These are phyloP conservation scores for Podotricha telesiphe DNA, from an alignment of 2,888 invertebrate genomes.

Conservation along the genomic window DNA sequence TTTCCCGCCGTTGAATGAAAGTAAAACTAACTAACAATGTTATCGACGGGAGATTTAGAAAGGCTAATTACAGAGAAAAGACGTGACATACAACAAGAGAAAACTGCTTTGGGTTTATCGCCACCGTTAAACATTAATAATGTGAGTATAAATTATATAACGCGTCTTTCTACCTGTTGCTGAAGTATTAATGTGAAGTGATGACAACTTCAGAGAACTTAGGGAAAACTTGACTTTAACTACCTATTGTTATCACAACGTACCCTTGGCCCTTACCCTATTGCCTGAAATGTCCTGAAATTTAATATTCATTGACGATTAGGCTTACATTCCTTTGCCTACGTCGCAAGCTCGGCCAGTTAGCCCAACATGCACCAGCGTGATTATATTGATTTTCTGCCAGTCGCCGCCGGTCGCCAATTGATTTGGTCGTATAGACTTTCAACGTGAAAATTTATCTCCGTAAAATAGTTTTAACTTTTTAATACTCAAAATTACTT, in stretches of 20 bases:
- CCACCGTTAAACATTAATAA: constrained; percentile 40
- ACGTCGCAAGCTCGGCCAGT: constrained; percentile 34
- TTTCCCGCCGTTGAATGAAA: constrained; percentile 56
- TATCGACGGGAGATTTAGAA: constrained; percentile 71
- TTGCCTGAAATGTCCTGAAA: neutral
- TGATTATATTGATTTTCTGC: constrained; percentile 36
- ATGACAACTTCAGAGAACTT: no score
- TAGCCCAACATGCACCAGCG: constrained; percentile 8
- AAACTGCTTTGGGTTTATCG: constrained; percentile 61
- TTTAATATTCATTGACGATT: neutral
- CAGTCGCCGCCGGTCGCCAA: constrained; percentile 38
- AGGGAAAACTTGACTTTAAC: constrained; percentile 33
- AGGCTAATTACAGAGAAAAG: constrained; percentile 74
- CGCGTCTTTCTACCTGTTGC: constrained; percentile 43
- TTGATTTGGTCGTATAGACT: constrained; percentile 32
- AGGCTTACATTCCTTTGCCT: constrained; percentile 1
- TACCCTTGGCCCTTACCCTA: neutral
- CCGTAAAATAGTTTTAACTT: constrained; percentile 4
- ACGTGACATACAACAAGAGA: constrained; percentile 74
- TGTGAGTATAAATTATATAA: constrained; percentile 50
- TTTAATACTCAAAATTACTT: neutral
- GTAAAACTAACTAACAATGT: constrained; percentile 64
- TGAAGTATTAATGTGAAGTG: constrained; percentile 14
- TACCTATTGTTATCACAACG: neutral
- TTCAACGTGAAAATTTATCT: constrained; percentile 17